These are phyloP conservation scores for Mallateleia sp. DNA, from an alignment of 2,888 invertebrate species.

Conservation along the genomic window DNA sequence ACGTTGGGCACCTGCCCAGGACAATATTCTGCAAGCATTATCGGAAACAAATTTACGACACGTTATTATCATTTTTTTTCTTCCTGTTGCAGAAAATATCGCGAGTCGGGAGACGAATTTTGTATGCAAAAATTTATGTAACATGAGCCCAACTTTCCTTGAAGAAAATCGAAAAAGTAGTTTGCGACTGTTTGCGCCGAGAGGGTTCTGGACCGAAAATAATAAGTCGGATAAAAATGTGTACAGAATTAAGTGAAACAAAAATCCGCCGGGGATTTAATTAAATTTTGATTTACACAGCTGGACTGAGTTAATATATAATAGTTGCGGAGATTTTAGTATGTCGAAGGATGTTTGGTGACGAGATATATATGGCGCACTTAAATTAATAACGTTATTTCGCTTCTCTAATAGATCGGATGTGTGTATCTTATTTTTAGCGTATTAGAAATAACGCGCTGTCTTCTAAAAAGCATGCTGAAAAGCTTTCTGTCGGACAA, in stretches of 20 bases:
- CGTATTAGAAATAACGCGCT: too few relatives aligned
- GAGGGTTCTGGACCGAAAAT: not conserved
- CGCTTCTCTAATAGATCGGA: too few relatives aligned
- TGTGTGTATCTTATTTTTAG: too few relatives aligned
- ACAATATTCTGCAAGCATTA: conserved; percentile 12
- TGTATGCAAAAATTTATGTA: conserved; percentile 24
- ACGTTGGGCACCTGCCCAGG: too few relatives aligned
- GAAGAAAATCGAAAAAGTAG: conserved; percentile 2
- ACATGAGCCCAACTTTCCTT: conserved; percentile 2
- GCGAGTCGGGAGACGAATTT: not conserved
- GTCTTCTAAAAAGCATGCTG: too few relatives aligned
- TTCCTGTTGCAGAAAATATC: not conserved
- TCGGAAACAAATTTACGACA: conserved; percentile 17
- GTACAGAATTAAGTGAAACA: conserved; percentile 1
- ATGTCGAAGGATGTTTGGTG: too few relatives aligned
- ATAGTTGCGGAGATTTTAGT: not conserved
- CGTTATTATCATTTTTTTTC: conserved; percentile 17
- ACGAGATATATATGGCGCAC: too few relatives aligned
- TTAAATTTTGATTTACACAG: conserved; percentile 2
- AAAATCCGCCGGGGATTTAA: not conserved
- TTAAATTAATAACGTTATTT: too few relatives aligned
- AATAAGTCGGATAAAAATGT: conserved; percentile 18
- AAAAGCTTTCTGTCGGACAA: too few relatives aligned
- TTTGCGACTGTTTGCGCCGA: conserved; percentile 26
- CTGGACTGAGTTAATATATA: not conserved